Evolutionary conservation across 2,888 invertebrate genomes (phyloP).

Genomic region (Lagria hirta): DNA sequence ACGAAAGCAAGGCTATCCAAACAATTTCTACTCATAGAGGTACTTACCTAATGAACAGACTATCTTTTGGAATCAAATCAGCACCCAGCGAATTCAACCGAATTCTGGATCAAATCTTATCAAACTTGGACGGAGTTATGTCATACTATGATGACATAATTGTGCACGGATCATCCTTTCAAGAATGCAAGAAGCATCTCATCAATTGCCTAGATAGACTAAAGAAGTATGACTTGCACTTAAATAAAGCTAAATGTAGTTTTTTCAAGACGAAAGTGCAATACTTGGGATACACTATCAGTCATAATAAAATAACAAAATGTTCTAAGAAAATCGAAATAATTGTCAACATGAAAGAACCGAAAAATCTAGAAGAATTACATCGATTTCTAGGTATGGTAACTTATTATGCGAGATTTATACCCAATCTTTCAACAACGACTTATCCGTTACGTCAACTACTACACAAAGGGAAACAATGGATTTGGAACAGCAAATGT

Average conservation of each 20-base stretch:
- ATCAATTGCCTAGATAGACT: slow-evolving; percentile 1
- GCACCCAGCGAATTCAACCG: slow-evolving; percentile 31
- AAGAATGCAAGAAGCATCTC: slow-evolving; percentile 25
- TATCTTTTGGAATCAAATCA: slow-evolving; percentile 32
- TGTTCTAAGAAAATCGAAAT: slow-evolving; percentile 3
- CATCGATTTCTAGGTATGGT: slow-evolving; percentile 3
- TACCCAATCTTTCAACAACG: slow-evolving; percentile 7
- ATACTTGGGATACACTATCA: slow-evolving; percentile 4
- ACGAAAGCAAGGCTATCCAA: slow-evolving; percentile 29
- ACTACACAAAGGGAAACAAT: neutral
- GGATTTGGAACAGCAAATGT: slow-evolving; percentile 2
- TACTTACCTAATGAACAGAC: slow-evolving; percentile 25
- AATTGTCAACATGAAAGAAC: neutral
- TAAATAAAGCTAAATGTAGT: slow-evolving; percentile 6
- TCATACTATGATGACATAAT: slow-evolving; percentile 33
- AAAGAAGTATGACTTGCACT: slow-evolving; percentile 3
- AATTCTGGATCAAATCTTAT: slow-evolving; percentile 31
- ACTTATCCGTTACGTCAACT: slow-evolving; percentile 3
- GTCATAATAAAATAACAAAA: neutral
- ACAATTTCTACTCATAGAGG: slow-evolving; percentile 36
- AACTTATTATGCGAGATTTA: slow-evolving; percentile 6
- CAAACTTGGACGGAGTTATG: slow-evolving; percentile 20
- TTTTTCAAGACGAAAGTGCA: slow-evolving; percentile 1
- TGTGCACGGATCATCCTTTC: slow-evolving; percentile 25
- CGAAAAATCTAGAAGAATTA: slow-evolving; percentile 7